These are phyloP conservation scores for Sinonovacula constricta DNA, from an alignment of 1,140 invertebrate species.

Conservation along the genomic window DNA sequence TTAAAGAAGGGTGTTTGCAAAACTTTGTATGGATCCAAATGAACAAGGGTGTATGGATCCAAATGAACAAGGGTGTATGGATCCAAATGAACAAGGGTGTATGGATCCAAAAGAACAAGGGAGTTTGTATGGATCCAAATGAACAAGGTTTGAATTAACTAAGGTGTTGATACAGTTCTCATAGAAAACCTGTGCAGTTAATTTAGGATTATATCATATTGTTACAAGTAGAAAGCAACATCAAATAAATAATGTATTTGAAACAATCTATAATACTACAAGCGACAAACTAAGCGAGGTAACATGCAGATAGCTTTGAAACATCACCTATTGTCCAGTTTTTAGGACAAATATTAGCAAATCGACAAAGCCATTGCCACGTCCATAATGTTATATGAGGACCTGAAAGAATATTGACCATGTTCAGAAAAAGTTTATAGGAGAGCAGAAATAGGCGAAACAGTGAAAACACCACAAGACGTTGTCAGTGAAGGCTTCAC, in stretches of 20 bases:
- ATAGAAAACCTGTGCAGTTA: neutral
- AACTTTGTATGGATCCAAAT: neutral
- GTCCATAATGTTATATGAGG: conserved; percentile 59
- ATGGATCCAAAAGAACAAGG: neutral
- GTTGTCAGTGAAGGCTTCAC: too few relatives aligned
- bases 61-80: neutral
- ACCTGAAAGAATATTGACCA: conserved; percentile 38
- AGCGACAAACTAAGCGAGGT: neutral
- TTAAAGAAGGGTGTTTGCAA: neutral
- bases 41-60: neutral
- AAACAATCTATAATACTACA: too few relatives aligned
- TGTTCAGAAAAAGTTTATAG: too few relatives aligned
- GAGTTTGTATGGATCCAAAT: neutral
- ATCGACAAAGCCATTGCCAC: conserved; percentile 66
- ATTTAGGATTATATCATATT: too few relatives aligned
- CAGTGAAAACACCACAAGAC: too few relatives aligned
- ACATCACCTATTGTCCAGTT: conserved; percentile 63
- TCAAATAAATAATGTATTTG: too few relatives aligned
- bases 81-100: neutral
- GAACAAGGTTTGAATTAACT: too few relatives aligned
- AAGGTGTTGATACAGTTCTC: too few relatives aligned
- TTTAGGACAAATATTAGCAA: conserved; percentile 56
- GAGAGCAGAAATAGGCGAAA: too few relatives aligned
- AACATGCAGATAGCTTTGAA: too few relatives aligned
- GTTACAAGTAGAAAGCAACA: too few relatives aligned